Percentiles rank a stretch among this genome's conserved stretches.
These are phyloP conservation scores for Polypedilum vanderplanki DNA, from an alignment of 1,140 invertebrate species.

Conservation along the genomic window DNA sequence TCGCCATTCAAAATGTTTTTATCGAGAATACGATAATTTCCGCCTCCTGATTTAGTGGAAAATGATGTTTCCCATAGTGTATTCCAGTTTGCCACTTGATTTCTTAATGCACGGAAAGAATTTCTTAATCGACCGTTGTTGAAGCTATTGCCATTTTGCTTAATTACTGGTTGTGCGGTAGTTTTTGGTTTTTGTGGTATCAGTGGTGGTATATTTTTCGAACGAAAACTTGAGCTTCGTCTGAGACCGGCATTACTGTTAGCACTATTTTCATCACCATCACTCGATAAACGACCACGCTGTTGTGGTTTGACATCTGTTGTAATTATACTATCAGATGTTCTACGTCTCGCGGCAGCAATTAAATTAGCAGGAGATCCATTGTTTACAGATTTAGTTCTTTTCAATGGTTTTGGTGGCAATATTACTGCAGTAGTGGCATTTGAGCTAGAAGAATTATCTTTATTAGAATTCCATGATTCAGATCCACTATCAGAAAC, in stretches of 20 bases:
- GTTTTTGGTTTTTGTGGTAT: constrained; percentile 39
- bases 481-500: constrained; percentile 51
- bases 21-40: constrained; percentile 23
- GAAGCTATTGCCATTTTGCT: not conserved
- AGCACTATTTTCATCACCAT: constrained; percentile 31
- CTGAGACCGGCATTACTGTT: constrained; percentile 19
- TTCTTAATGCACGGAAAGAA: constrained; percentile 23
- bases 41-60: not conserved
- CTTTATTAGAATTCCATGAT: constrained; percentile 34
- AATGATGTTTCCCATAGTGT: constrained; percentile 29
- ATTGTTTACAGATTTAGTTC: constrained; percentile 29
- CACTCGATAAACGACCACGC: constrained; percentile 32
- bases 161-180: constrained; percentile 44
- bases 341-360: constrained; percentile 29
- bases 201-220: constrained; percentile 38
- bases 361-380: constrained; percentile 32
- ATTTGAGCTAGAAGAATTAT: not conserved
- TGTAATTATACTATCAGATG: not conserved
- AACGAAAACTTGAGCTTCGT: constrained; percentile 30
- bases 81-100: constrained; percentile 28
- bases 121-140: constrained; percentile 24
- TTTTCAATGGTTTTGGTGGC: constrained; percentile 26
- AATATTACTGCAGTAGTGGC: constrained; percentile 34
- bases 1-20: not conserved
- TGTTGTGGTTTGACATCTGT: constrained; percentile 1